Evolutionary conservation across 2,797 vertebrate species (phyloP).

Genomic region (Microchirus variegatus): DNA sequence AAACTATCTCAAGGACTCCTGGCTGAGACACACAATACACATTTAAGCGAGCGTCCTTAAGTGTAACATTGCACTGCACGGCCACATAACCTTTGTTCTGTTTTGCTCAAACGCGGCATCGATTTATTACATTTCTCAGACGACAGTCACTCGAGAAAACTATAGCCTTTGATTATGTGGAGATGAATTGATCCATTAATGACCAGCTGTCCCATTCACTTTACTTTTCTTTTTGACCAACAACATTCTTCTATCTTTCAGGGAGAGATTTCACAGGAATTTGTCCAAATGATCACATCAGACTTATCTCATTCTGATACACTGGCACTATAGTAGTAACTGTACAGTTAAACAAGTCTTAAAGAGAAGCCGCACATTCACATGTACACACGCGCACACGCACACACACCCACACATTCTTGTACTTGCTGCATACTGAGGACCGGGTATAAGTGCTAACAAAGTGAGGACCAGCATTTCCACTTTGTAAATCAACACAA

Average conservation of each 20-base stretch:
- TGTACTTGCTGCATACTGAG: too few relatives aligned
- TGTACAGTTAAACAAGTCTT: slow-evolving; percentile 60
- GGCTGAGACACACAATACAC: slow-evolving; percentile 30
- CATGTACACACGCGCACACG: too few relatives aligned
- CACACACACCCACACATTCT: too few relatives aligned
- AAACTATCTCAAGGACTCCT: slow-evolving; percentile 71
- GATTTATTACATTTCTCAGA: slow-evolving; percentile 26
- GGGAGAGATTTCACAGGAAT: slow-evolving; percentile 15
- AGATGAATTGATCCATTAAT: slow-evolving; percentile 18
- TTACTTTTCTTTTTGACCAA: neutral
- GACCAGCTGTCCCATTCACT: slow-evolving; percentile 15
- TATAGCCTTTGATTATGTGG: slow-evolving; percentile 25
- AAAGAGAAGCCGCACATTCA: slow-evolving; percentile 55
- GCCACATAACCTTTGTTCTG: slow-evolving; percentile 33
- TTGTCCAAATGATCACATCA: slow-evolving; percentile 26
- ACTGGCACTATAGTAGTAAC: too few relatives aligned
- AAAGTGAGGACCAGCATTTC: too few relatives aligned
- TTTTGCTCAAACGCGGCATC: slow-evolving; percentile 23
- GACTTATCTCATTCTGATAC: slow-evolving; percentile 64
- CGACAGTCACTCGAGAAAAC: slow-evolving; percentile 20
- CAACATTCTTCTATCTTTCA: slow-evolving; percentile 2
- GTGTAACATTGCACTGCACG: slow-evolving; percentile 25
- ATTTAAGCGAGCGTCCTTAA: slow-evolving; percentile 35
- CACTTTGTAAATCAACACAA: too few relatives aligned
- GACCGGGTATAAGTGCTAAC: too few relatives aligned